These are phyloP conservation scores for Nomada fabriciana DNA, from an alignment of 2,888 invertebrate genomes.

Conservation along the genomic window DNA sequence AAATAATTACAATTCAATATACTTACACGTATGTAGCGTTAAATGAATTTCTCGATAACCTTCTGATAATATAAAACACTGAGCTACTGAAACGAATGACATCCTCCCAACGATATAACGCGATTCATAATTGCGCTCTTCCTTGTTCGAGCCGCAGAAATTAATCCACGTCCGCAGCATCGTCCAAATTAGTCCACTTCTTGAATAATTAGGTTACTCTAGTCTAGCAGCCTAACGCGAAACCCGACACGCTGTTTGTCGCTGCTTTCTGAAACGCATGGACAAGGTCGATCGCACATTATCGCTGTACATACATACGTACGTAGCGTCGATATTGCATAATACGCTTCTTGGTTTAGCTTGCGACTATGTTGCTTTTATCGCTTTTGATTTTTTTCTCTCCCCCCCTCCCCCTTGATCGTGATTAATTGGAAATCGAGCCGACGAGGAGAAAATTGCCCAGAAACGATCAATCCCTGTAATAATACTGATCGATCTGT, in stretches of 20 bases:
- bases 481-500: neutral
- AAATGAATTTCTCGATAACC: neutral
- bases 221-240: constrained; percentile 41
- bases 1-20: too few relatives aligned
- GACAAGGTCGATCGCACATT: constrained; percentile 49
- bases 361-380: constrained; percentile 9
- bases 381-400: neutral
- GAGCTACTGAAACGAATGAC: constrained; percentile 16
- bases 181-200: constrained; percentile 52
- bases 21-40: too few relatives aligned
- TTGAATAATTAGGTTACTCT: constrained; percentile 56
- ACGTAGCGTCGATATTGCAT: constrained; percentile 41
- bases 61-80: neutral
- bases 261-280: constrained; percentile 36
- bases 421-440: constrained; percentile 1
- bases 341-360: constrained; percentile 22
- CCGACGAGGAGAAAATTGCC: neutral
- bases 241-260: constrained; percentile 52
- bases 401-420: too few relatives aligned
- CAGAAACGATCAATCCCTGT: neutral
- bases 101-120: constrained; percentile 18
- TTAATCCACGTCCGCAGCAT: constrained; percentile 45
- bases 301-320: constrained; percentile 16
- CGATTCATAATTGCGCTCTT: constrained; percentile 56
- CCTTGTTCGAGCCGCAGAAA: constrained; percentile 52